These are phyloP conservation scores for Galeopterus variegatus DNA, from an alignment of 2,113 vertebrate genomes.

Conservation along the genomic window DNA sequence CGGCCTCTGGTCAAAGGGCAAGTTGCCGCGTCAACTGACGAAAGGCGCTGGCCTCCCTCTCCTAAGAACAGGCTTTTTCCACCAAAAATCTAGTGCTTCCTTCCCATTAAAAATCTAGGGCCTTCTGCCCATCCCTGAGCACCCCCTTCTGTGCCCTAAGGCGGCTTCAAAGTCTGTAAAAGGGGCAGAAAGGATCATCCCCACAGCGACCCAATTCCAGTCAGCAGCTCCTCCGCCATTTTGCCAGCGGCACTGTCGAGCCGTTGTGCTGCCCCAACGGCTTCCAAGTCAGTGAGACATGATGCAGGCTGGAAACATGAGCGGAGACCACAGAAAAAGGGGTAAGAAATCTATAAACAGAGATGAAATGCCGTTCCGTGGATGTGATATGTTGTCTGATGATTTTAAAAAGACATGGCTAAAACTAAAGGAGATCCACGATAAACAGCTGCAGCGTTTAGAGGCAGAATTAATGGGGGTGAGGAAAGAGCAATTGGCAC, in stretches of 20 bases:
- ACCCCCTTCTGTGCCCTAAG: neutral
- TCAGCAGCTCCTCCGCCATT: neutral
- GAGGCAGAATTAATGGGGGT: neutral
- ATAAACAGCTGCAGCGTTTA: constrained; percentile 25
- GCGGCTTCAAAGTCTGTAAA: constrained; percentile 52
- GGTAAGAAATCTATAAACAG: fast-evolving
- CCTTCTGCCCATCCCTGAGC: neutral
- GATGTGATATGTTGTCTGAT: neutral
- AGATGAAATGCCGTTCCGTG: neutral
- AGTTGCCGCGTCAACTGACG: fast-evolving
- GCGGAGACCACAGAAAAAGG: neutral
- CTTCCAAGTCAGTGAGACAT: neutral
- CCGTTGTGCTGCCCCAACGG: fast-evolving
- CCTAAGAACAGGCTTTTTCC: fast-evolving
- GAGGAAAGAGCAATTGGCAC: neutral
- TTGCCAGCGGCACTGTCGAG: fast-evolving
- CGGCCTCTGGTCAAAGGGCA: fast-evolving
- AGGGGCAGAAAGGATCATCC: neutral
- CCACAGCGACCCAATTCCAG: no score
- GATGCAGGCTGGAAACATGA: neutral
- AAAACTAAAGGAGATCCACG: constrained; percentile 27
- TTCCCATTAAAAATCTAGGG: neutral
- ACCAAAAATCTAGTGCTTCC: fast-evolving
- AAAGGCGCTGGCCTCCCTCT: fast-evolving
- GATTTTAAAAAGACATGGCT: constrained; percentile 44